Evolutionary conservation across 2,113 vertebrate species (phyloP).

Genomic region (Neomonachus schauinslandi): DNA sequence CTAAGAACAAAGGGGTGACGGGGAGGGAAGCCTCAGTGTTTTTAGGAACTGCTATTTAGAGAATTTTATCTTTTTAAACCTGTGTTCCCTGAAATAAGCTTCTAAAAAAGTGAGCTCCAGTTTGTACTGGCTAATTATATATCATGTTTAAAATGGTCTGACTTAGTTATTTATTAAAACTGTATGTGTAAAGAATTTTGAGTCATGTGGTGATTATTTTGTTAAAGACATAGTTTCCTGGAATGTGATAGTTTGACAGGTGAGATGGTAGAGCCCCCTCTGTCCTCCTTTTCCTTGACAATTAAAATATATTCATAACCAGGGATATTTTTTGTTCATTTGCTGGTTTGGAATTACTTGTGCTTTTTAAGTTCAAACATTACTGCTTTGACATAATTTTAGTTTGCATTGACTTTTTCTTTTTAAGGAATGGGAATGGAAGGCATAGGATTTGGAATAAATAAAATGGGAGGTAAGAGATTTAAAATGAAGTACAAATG

Average conservation of each 20-base stretch:
- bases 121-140: background rate
- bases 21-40: background rate
- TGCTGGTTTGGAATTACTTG: conserved; percentile 49
- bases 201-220: background rate
- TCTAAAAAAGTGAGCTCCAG: background rate
- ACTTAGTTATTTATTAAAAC: conserved; percentile 9
- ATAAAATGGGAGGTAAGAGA: conserved; percentile 96
- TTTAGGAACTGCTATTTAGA: conserved; percentile 40
- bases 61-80: conserved; percentile 36
- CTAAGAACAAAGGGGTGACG: background rate
- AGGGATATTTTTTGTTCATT: conserved; percentile 18
- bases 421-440: conserved; percentile 93
- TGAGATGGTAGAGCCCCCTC: background rate
- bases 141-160: background rate
- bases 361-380: conserved; percentile 52
- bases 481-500: conserved; percentile 68
- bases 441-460: conserved; percentile 97
- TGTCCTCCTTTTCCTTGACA: background rate
- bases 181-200: background rate
- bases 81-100: background rate
- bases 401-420: conserved; percentile 79
- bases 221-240: background rate
- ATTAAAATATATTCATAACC: background rate
- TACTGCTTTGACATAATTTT: conserved; percentile 74
- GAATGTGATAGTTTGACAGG: background rate